These are phyloP conservation scores for Lordiphosa collinella DNA, from an alignment of 1,140 invertebrate genomes.

Conservation along the genomic window DNA sequence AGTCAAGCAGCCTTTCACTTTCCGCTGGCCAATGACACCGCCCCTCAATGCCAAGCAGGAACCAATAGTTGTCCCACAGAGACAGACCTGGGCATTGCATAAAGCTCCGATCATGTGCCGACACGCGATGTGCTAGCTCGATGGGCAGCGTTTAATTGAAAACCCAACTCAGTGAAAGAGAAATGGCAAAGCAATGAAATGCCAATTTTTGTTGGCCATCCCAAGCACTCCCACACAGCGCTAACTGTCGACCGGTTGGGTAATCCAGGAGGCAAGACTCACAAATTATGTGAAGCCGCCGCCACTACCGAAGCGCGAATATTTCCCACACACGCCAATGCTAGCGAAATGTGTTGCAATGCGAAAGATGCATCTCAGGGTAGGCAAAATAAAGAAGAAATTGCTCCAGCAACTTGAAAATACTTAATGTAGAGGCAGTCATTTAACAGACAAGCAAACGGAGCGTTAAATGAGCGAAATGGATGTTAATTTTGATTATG, in stretches of 20 bases:
- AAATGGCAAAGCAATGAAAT: slow-evolving; percentile 19
- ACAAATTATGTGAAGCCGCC: slow-evolving; percentile 30
- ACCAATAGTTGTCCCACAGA: slow-evolving; percentile 28
- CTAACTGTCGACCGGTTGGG: slow-evolving; percentile 25
- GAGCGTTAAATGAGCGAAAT: too few relatives aligned
- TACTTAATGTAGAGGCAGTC: too few relatives aligned
- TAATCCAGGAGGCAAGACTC: slow-evolving; percentile 34
- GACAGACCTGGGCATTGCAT: slow-evolving; percentile 43
- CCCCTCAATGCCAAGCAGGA: slow-evolving; percentile 72
- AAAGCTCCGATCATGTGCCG: slow-evolving; percentile 33
- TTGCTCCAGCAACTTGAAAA: slow-evolving; percentile 43
- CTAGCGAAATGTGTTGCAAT: slow-evolving; percentile 53
- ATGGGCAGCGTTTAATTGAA: slow-evolving; percentile 55
- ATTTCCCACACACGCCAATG: slow-evolving; percentile 64
- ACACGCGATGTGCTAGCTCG: slow-evolving; percentile 54
- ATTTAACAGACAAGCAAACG: slow-evolving; percentile 5
- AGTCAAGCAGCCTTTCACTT: slow-evolving; percentile 65
- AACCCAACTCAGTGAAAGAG: slow-evolving; percentile 29
- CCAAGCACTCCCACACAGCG: slow-evolving; percentile 41
- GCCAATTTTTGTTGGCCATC: slow-evolving; percentile 38
- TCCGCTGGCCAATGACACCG: slow-evolving; percentile 65
- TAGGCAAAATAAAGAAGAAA: slow-evolving; percentile 2
- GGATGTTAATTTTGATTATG: too few relatives aligned
- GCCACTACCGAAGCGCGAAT: slow-evolving; percentile 23
- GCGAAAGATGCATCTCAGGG: slow-evolving; percentile 32